Conservation (phyloP, 2,113 vertebrate species). For the Triplophysa tibetana region DNA sequence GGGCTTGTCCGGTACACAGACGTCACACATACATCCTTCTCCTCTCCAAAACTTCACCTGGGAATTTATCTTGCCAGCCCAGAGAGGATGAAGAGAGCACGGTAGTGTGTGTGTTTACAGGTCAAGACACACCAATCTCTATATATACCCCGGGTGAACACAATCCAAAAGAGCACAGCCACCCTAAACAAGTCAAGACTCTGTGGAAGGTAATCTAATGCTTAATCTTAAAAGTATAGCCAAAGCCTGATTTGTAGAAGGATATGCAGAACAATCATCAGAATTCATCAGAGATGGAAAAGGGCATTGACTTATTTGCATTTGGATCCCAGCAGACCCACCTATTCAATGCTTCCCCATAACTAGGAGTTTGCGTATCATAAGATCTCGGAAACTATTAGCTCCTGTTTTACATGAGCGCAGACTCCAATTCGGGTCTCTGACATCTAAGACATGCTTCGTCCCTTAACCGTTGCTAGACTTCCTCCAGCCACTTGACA, state of each 20-base stretch:
- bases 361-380: neutral
- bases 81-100: slow-evolving; percentile 7
- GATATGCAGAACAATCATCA: neutral
- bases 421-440: slow-evolving; percentile 19
- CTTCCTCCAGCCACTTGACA: slow-evolving; percentile 46
- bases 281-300: neutral
- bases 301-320: slow-evolving; percentile 7
- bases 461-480: slow-evolving; percentile 15
- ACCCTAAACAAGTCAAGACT: slow-evolving; percentile 4
- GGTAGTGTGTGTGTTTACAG: neutral
- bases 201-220: slow-evolving; percentile 2
- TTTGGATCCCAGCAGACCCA: neutral
- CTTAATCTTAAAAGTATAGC: slow-evolving; percentile 31
- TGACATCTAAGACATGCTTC: slow-evolving; percentile 36
- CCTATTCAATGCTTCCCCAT: slow-evolving; percentile 13
- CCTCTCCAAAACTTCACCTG: slow-evolving; percentile 21
- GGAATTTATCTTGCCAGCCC: slow-evolving; percentile 7
- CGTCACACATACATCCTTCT: slow-evolving; percentile 45
- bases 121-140: neutral
- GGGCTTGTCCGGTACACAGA: slow-evolving; percentile 31
- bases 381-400: neutral
- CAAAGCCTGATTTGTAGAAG: neutral
- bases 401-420: slow-evolving; percentile 31
- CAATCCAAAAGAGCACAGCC: neutral
- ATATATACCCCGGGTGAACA: slow-evolving; percentile 18